These are phyloP conservation scores for Drosophila merina DNA, from an alignment of 2,888 invertebrate genomes.

Conservation along the genomic window DNA sequence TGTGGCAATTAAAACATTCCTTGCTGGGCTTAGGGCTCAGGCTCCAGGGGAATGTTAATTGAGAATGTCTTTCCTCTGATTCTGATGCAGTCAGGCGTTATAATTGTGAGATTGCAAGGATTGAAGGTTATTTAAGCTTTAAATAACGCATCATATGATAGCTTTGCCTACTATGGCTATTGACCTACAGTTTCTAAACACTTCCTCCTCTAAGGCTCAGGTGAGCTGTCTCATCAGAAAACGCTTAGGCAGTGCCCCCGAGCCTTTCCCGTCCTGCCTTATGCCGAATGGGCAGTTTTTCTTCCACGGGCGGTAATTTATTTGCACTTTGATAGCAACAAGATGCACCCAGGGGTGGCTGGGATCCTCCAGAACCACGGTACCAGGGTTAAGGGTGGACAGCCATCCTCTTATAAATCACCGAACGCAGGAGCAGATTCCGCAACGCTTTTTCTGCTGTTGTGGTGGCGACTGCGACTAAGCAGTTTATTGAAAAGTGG, in stretches of 20 bases:
- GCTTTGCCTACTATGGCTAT: neutral
- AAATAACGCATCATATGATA: neutral
- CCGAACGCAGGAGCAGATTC: constrained; percentile 46
- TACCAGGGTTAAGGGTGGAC: constrained; percentile 6
- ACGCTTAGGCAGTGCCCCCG: constrained; percentile 57
- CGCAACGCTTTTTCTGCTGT: constrained; percentile 29
- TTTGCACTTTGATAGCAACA: constrained; percentile 77
- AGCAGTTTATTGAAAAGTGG: constrained; percentile 78
- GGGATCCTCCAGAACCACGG: neutral
- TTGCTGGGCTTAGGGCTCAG: neutral
- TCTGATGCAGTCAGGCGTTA: constrained; percentile 16
- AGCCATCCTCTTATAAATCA: constrained; percentile 66
- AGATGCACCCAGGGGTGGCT: constrained; percentile 57
- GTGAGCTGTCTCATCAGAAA: constrained; percentile 66
- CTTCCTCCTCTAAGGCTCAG: constrained; percentile 33
- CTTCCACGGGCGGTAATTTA: constrained; percentile 64
- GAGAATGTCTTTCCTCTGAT: constrained; percentile 13
- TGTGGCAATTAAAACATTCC: constrained; percentile 30
- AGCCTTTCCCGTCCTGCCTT: constrained; percentile 32
- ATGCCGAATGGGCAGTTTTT: constrained; percentile 50
- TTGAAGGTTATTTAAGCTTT: neutral
- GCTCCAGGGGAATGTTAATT: constrained; percentile 23
- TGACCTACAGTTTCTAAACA: constrained; percentile 22
- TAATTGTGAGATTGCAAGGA: constrained; percentile 21
- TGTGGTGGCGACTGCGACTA: constrained; percentile 52